Percentiles rank a stretch among this genome's conserved stretches.
Evolutionary conservation across 1,140 invertebrate species (phyloP).

Genomic region (Orchestia grillus): DNA sequence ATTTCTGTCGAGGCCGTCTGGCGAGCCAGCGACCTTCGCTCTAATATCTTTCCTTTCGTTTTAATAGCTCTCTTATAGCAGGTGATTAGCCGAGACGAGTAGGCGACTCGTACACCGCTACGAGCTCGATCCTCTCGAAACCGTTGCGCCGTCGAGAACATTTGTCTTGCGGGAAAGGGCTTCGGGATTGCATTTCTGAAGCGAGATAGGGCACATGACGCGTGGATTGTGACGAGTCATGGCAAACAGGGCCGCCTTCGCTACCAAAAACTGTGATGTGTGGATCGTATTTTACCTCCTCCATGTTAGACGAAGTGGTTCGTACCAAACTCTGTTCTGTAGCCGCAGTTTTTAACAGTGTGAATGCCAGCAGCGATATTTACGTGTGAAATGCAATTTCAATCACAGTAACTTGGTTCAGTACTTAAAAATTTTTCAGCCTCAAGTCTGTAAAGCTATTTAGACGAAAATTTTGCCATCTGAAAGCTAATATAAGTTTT

Average conservation of each 20-base stretch:
- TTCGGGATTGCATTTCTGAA: not conserved
- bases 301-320: not conserved
- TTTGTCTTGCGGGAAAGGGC: constrained; percentile 28
- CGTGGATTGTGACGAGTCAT: not conserved
- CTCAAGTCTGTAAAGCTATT: not conserved
- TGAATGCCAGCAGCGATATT: not conserved
- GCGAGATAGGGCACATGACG: not conserved
- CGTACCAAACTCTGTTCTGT: not conserved
- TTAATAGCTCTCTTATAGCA: constrained; percentile 54
- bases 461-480: not conserved
- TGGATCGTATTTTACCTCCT: not conserved
- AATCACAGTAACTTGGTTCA: not conserved
- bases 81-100: constrained; percentile 3
- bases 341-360: not conserved
- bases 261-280: not conserved
- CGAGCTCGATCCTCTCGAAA: constrained; percentile 20
- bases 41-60: constrained; percentile 38
- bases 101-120: not conserved
- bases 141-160: not conserved
- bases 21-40: not conserved
- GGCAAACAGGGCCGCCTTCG: not conserved
- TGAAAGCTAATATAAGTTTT: not conserved
- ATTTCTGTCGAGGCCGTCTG: not conserved
- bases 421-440: not conserved
- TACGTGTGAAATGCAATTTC: not conserved